Evolutionary conservation across 2,113 vertebrate genomes (phyloP), one percentile per base, ranked within the genome.

Genomic region (Atlantisia rogersi): DNA sequence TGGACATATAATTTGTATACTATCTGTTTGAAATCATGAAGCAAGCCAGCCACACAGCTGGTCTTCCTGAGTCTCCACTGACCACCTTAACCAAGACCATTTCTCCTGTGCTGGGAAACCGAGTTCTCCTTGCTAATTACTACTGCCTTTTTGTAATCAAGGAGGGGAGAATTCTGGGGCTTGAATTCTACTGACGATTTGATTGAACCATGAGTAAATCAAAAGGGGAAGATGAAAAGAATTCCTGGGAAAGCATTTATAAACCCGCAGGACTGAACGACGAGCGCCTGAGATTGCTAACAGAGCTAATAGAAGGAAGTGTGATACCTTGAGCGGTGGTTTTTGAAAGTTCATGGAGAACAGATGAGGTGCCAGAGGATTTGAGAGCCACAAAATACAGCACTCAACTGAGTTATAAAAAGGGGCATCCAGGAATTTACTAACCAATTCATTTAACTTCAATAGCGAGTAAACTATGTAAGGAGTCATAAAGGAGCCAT

Each of bases 181-280:
- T 53, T 81, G 64, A n/a, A 78, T 84, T 88, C 65, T 90, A 76
- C 32, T 3, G 5, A 88, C 58, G 19, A 89, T 82, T 88, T 40
- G 20, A 76, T 37, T 84, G 83, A 94, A 58, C 58, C 65, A 64
- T 6, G 15, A 90, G 76, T 88, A 93, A 93, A 93, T 93, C 71
- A 95, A 96, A 97, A 97, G 76, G 50, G 39, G 55, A 94, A 96
- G 88, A 97, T 96, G 86, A 97, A 97, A 97, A 96, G 92, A 96
- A 96, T 96, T 96, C 95, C 94, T 97, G 73, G 39, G 58, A 84
- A 97, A 91, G 88, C 82, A 94, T 95, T 94, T 92, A 94, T 96
- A 96, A 96, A 92, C 86, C 80, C 77, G 5, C 60, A 94, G 80
- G 80, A 96, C 86, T 76, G 58, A 84, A 93, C 4, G 20, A 92